A percentile compares a stretch with the other conserved stretches of the same genome.
phyloP scores from a whole-genome alignment of 2,113 vertebrate species.

The Elachura formosa region DNA sequence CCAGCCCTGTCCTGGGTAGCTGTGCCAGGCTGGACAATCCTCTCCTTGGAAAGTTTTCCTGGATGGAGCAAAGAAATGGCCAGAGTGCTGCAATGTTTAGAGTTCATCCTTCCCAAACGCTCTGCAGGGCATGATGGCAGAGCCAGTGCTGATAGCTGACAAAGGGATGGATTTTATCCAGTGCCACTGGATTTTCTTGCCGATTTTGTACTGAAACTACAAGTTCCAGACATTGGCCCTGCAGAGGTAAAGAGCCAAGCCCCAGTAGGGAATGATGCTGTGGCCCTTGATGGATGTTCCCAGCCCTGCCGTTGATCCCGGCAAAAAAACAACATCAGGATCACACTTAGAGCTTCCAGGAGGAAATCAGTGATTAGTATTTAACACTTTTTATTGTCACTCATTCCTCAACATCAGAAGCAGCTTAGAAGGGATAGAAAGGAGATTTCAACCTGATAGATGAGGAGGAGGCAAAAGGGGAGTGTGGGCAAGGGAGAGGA shows the following conservation, averaged over 20 bases:
- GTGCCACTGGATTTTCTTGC: background rate
- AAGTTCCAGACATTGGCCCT: accelerated
- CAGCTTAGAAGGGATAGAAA: background rate
- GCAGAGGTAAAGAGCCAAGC: background rate
- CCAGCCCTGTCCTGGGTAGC: background rate
- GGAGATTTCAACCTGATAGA: background rate
- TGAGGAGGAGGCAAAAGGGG: background rate
- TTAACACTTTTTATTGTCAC: background rate
- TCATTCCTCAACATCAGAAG: background rate
- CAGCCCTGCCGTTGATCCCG: background rate
- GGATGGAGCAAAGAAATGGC: background rate
- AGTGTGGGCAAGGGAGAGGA: background rate
- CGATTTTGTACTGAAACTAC: background rate
- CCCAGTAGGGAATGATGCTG: background rate
- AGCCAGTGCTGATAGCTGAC: background rate
- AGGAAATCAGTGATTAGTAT: background rate
- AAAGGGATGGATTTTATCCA: background rate
- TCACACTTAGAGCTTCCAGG: background rate
- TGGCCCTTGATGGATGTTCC: background rate
- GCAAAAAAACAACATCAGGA: background rate
- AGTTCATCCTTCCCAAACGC: background rate
- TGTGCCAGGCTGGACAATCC: background rate
- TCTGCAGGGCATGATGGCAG: background rate
- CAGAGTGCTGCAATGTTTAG: background rate
- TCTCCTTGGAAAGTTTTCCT: background rate